These are phyloP conservation scores for Apeltes quadracus DNA, from an alignment of 2,113 vertebrate species.

Conservation along the genomic window DNA sequence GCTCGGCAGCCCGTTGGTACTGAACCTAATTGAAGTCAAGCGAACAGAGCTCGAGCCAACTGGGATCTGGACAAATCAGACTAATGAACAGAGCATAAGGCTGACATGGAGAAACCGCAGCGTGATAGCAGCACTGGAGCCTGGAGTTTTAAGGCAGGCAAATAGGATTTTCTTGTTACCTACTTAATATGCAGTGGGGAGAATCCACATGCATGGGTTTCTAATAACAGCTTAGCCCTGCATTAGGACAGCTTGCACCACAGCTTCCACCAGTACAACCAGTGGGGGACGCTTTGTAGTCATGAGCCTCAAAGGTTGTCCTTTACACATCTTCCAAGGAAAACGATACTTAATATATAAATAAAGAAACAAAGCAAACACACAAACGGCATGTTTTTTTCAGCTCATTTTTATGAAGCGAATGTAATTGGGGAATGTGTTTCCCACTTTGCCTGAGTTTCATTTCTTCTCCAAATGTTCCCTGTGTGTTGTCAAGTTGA, in stretches of 20 bases:
- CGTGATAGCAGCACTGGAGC: constrained; percentile 23
- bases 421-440: not conserved
- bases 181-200: not conserved
- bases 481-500: not conserved
- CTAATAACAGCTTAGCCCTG: not conserved
- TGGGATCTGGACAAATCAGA: constrained; percentile 44
- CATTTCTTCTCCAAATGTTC: not conserved
- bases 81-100: constrained; percentile 49
- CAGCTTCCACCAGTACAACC: not conserved
- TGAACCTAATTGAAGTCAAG: constrained; percentile 44
- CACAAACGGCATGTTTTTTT: not conserved
- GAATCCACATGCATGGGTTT: not conserved
- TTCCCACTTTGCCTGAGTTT: not conserved
- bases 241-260: not conserved
- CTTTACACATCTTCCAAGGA: not conserved
- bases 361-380: not conserved
- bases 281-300: not conserved
- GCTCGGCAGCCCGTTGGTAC: constrained; percentile 27
- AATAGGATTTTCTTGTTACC: not conserved
- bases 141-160: constrained; percentile 3
- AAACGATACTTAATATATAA: not conserved
- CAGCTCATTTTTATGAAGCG: not conserved
- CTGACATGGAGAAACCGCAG: constrained; percentile 38
- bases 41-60: constrained; percentile 29
- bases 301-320: not conserved